phyloP scores from a whole-genome alignment of 2,113 vertebrate genomes.

The Paramormyrops kingsleyae region DNA sequence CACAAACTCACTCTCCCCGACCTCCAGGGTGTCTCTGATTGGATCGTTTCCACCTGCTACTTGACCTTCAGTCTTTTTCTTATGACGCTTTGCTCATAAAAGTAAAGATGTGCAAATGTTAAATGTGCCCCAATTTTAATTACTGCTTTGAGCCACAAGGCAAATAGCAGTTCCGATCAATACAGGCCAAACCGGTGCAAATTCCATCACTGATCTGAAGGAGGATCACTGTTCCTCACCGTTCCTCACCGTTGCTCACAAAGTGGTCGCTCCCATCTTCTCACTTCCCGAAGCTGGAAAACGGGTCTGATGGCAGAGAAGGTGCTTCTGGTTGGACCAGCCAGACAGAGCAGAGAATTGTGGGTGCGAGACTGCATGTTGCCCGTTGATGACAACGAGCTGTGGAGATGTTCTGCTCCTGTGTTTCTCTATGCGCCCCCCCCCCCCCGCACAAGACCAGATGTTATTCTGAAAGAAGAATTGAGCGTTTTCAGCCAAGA shows the following conservation, averaged over 20 bases:
- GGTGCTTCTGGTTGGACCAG: background rate
- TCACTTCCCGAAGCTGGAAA: background rate
- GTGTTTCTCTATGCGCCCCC: background rate
- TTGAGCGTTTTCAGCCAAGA: background rate
- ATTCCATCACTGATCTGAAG: slow-evolving; percentile 51
- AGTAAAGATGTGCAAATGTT: slow-evolving; percentile 59
- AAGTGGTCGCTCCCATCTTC: background rate
- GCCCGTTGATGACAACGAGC: background rate
- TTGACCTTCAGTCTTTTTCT: slow-evolving; percentile 62
- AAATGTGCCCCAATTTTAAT: slow-evolving; percentile 67
- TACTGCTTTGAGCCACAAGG: slow-evolving; percentile 59
- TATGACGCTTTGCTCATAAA: slow-evolving; percentile 46
- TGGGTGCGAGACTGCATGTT: background rate
- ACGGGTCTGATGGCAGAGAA: background rate
- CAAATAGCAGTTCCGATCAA: slow-evolving; percentile 69
- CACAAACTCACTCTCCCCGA: background rate
- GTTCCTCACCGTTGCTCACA: background rate
- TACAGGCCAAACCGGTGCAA: slow-evolving; percentile 57
- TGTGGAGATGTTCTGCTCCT: background rate
- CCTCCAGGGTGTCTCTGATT: background rate
- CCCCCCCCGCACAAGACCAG: background rate
- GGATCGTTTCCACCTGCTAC: slow-evolving; percentile 24
- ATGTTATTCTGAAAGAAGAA: background rate
- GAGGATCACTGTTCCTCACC: background rate
- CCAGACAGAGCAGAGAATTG: background rate